These are phyloP conservation scores for Hirtodrosophila trivittata DNA, from an alignment of 2,888 invertebrate genomes.

Conservation along the genomic window DNA sequence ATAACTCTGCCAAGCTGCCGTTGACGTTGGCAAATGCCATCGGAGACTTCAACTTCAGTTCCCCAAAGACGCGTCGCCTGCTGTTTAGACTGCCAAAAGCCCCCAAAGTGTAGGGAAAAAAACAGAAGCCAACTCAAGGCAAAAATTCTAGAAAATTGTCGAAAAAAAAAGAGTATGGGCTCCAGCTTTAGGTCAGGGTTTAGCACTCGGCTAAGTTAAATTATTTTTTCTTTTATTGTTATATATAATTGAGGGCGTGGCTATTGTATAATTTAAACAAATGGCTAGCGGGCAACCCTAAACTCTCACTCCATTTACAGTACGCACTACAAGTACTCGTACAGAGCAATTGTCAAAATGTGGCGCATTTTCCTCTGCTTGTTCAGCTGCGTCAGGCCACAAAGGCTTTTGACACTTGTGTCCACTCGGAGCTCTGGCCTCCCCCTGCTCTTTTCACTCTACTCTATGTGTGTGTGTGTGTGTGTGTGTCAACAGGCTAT, in stretches of 20 bases:
- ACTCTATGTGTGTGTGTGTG: conserved; percentile 4
- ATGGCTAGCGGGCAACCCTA: conserved; percentile 20
- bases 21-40: conserved; percentile 64
- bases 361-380: conserved; percentile 39
- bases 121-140: conserved; percentile 42
- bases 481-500: conserved; percentile 42
- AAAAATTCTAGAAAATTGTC: conserved; percentile 17
- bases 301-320: no score
- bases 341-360: conserved; percentile 47
- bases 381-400: conserved; percentile 39
- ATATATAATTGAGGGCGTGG: conserved; percentile 5
- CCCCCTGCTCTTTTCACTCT: not conserved
- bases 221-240: no score
- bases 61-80: conserved; percentile 38
- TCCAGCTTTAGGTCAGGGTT: no score
- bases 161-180: not conserved
- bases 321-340: not conserved
- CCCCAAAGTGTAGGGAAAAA: conserved; percentile 49
- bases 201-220: no score
- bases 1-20: conserved; percentile 62
- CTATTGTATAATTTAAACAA: conserved; percentile 41
- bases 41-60: conserved; percentile 37
- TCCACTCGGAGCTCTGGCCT: conserved; percentile 19
- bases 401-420: conserved; percentile 64
- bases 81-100: conserved; percentile 44